These are phyloP conservation scores for Rhodinocichla rosea DNA, from an alignment of 2,113 vertebrate genomes.

Conservation along the genomic window DNA sequence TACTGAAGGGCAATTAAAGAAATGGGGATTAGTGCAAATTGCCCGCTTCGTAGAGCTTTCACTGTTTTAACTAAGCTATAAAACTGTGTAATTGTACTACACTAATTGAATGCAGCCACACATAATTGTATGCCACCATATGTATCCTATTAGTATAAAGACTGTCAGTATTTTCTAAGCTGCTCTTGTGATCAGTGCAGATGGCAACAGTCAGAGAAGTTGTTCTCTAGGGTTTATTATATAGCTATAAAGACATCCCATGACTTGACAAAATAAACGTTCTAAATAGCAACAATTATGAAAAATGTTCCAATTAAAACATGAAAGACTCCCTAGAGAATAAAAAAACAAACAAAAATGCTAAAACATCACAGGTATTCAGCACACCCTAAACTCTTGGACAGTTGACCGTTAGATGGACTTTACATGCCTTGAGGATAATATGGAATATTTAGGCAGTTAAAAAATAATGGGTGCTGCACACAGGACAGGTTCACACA, in stretches of 20 bases:
- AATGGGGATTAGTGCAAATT: slow-evolving; percentile 76
- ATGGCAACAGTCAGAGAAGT: slow-evolving; percentile 76
- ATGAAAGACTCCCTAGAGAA: slow-evolving; percentile 28
- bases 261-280: slow-evolving; percentile 75
- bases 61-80: slow-evolving; percentile 80
- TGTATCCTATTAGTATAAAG: slow-evolving; percentile 78
- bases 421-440: background rate
- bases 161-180: slow-evolving; percentile 72
- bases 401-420: background rate
- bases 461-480: background rate
- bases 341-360: background rate
- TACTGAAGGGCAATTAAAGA: slow-evolving; percentile 71
- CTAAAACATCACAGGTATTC: background rate
- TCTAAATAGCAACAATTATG: slow-evolving; percentile 76
- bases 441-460: background rate
- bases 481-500: background rate
- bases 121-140: slow-evolving; percentile 74
- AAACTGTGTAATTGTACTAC: slow-evolving; percentile 78
- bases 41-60: slow-evolving; percentile 70
- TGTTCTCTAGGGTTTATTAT: slow-evolving; percentile 78
- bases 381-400: background rate
- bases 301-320: slow-evolving; percentile 70
- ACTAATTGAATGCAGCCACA: slow-evolving; percentile 79
- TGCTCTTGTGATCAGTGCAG: slow-evolving; percentile 73
- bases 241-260: slow-evolving; percentile 74